Base-by-base conservation (phyloP, 2,797 vertebrate species). In the Sebastes ruberrimus region DNA sequence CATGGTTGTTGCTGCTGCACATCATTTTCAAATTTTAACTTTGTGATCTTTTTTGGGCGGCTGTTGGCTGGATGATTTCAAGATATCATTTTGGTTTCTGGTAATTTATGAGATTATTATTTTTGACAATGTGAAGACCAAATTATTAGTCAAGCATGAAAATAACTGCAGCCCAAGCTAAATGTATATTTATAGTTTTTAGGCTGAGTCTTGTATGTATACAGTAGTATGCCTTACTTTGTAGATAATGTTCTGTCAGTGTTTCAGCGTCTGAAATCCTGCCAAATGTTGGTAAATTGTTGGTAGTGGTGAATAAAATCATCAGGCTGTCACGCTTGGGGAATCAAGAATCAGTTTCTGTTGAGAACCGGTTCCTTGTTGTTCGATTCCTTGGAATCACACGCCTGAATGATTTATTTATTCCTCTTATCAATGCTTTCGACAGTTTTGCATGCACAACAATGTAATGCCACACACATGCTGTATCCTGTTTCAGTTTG, bases 1-100 rank as follows among this genome's bases (percentile, higher is more conserved):
- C 16, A 32, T 52, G 5, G 35, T 27, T 73, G 13, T 22, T 76
- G 22, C 8, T 76, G 20, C 56, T 62, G 35, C 20, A 69, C 28
- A 42, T 68, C 2, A 35, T 62, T 49, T 71, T 70, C 10, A 14
- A 25, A 82, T 25, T 10, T 56, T 71, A 82, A 71, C 27, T 63
- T 42, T 68, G 10, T 7, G 25, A 30, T 32, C 33, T 53, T 42
- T 61, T 57, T 56, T 20, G 46, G 46, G 56, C 6, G 6, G 13
- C 27, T 27, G 9, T 14, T 28, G 7, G 11, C 55, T 5, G 6
- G 11, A 85, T 33, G 4, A 60, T 72, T 74, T 76, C 25, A 62
- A 63, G 27, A 73, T 30, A 56, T 78, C 1, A 2, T 73, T 74
- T 73, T 66, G 64, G 53, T 84, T 72, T 86, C 27, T 66, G 46